Conservation (phyloP, 2,888 invertebrate species). For the Dioctria linearis region DNA sequence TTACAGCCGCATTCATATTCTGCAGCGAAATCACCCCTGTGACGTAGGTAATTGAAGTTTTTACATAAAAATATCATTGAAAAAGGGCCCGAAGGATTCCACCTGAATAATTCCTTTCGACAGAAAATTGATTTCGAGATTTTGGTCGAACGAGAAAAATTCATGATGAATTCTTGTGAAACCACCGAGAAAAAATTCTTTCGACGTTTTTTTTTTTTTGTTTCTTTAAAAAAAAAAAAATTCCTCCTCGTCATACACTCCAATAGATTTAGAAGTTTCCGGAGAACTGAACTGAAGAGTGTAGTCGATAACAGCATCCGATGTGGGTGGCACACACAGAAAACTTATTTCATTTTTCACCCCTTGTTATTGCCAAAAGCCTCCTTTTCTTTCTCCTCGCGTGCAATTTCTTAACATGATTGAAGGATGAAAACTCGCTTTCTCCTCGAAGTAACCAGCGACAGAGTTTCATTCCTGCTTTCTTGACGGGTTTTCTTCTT, state of each 20-base stretch:
- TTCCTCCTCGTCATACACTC: neutral
- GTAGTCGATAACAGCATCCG: neutral
- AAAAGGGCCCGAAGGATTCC: constrained; percentile 26
- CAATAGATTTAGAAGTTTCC: neutral
- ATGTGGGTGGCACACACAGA: neutral
- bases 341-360: constrained; percentile 8
- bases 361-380: constrained; percentile 14
- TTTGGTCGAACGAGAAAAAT: neutral
- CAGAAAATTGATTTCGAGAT: constrained; percentile 20
- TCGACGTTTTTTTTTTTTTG: neutral
- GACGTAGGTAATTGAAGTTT: neutral
- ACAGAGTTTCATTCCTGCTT: constrained; percentile 9
- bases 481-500: constrained; percentile 14
- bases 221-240: neutral
- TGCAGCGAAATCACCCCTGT: neutral
- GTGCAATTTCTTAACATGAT: neutral
- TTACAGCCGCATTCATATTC: constrained; percentile 20
- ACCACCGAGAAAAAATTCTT: neutral
- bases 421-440: constrained; percentile 24
- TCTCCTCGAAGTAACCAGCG: neutral
- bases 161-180: constrained; percentile 13
- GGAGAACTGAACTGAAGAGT: neutral
- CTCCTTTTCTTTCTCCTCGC: neutral
- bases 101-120: constrained; percentile 27
- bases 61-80: constrained; percentile 6